A percentile compares a stretch with the other conserved stretches of the same genome.
These are phyloP conservation scores for Silvanus unidentatus DNA, from an alignment of 2,888 invertebrate species.

Conservation along the genomic window DNA sequence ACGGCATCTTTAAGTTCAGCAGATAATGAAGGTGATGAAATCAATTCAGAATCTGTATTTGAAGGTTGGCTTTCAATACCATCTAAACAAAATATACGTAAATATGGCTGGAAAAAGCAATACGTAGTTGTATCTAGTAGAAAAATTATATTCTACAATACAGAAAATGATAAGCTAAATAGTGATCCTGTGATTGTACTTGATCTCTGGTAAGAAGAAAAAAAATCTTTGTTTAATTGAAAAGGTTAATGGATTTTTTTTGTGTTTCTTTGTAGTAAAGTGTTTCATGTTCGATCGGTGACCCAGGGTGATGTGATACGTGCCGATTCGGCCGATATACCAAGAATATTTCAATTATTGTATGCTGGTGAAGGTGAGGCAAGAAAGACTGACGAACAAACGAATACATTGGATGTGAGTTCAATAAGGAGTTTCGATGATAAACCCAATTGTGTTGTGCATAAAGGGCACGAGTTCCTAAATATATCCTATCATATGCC, in stretches of 20 bases:
- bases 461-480: constrained; percentile 94
- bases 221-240: constrained; percentile 27
- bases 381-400: constrained; percentile 65
- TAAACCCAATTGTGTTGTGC: constrained; percentile 43
- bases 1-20: constrained; percentile 88
- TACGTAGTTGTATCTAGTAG: constrained; percentile 95
- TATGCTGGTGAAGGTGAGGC: constrained; percentile 97
- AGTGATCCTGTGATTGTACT: constrained; percentile 91
- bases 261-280: constrained; percentile 62
- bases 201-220: constrained; percentile 91
- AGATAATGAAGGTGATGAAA: constrained; percentile 75
- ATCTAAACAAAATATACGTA: constrained; percentile 88
- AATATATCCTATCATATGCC: constrained; percentile 97
- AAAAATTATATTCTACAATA: constrained; percentile 96
- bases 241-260: not conserved
- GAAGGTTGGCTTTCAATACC: constrained; percentile 97
- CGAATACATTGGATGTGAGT: constrained; percentile 47
- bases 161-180: constrained; percentile 89
- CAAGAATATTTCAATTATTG: constrained; percentile 93
- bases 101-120: constrained; percentile 96
- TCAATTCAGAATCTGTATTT: constrained; percentile 67
- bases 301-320: constrained; percentile 99
- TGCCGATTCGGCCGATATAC: constrained; percentile 98
- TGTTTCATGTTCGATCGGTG: constrained; percentile 97
- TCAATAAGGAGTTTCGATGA: constrained; percentile 49